These are phyloP conservation scores for Anastrepha ludens DNA, from an alignment of 1,140 invertebrate species.

Conservation along the genomic window DNA sequence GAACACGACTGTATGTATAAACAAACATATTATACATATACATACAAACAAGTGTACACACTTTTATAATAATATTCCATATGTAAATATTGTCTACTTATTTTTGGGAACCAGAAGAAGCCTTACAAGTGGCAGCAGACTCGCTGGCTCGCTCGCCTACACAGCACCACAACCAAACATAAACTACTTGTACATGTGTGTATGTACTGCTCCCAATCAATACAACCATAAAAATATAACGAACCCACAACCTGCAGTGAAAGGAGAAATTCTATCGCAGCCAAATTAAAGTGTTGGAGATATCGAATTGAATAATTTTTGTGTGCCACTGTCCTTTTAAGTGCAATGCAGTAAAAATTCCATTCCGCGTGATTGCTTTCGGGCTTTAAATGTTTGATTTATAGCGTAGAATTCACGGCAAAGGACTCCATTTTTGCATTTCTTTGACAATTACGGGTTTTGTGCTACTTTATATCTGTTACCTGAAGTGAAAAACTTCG, in stretches of 20 bases:
- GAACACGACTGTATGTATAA: no score
- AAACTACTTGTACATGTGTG: no score
- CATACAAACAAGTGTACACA: no score
- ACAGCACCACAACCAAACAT: no score
- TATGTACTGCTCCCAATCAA: neutral
- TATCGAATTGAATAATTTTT: slow-evolving; percentile 11
- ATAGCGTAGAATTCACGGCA: neutral
- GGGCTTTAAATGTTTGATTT: neutral
- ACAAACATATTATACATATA: no score
- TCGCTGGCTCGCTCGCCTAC: neutral
- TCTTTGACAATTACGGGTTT: neutral
- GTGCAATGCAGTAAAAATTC: neutral
- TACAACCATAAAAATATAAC: slow-evolving; percentile 7
- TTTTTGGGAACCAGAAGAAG: slow-evolving; percentile 30
- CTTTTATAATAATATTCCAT: no score
- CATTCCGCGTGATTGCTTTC: slow-evolving; percentile 19
- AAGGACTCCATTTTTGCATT: neutral
- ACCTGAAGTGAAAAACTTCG: neutral
- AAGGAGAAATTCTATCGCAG: neutral
- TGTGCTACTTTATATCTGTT: neutral
- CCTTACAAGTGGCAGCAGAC: neutral
- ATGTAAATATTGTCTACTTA: neutral
- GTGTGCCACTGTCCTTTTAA: no score
- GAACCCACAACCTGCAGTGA: neutral
- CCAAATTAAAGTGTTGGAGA: slow-evolving; percentile 3